These are phyloP conservation scores for Ferdinandea cuprea DNA, from an alignment of 2,888 invertebrate genomes.

Conservation along the genomic window DNA sequence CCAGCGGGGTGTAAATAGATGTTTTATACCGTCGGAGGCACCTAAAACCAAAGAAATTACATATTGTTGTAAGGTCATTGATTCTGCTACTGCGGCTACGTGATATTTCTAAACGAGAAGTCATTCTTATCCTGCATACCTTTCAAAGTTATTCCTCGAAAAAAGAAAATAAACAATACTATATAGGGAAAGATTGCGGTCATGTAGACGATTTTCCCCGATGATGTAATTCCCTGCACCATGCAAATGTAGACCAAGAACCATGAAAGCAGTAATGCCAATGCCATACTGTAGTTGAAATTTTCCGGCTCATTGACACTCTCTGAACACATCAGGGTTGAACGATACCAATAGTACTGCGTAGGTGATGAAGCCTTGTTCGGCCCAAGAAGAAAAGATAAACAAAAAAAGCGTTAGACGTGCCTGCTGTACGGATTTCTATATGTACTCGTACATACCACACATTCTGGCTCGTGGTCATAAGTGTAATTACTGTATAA, in stretches of 20 bases:
- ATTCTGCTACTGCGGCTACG: neutral
- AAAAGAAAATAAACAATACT: constrained; percentile 97
- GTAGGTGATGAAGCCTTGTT: constrained; percentile 91
- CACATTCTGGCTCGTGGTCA: constrained; percentile 91
- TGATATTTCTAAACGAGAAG: neutral
- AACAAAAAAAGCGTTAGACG: constrained; percentile 15
- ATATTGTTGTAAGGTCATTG: neutral
- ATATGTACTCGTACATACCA: constrained; percentile 85
- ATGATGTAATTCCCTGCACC: constrained; percentile 98
- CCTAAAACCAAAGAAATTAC: constrained; percentile 73
- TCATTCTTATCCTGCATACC: constrained; percentile 90
- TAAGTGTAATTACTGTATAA: constrained; percentile 92
- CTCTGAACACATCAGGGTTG: constrained; percentile 94
- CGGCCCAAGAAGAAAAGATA: constrained; percentile 5
- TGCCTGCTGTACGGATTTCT: constrained; percentile 9
- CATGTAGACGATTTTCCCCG: constrained; percentile 97
- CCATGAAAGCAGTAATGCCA: constrained; percentile 95
- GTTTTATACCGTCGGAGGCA: constrained; percentile 90
- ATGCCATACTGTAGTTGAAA: constrained; percentile 96
- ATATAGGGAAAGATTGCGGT: constrained; percentile 98
- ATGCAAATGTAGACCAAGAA: constrained; percentile 97
- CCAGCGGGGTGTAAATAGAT: constrained; percentile 97
- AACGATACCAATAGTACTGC: constrained; percentile 97
- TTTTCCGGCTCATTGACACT: constrained; percentile 93
- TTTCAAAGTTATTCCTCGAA: constrained; percentile 94